Percentiles rank a stretch among this genome's conserved stretches.
Conservation (phyloP, 2,797 vertebrate genomes). For the Malacoctenus gilli region DNA sequence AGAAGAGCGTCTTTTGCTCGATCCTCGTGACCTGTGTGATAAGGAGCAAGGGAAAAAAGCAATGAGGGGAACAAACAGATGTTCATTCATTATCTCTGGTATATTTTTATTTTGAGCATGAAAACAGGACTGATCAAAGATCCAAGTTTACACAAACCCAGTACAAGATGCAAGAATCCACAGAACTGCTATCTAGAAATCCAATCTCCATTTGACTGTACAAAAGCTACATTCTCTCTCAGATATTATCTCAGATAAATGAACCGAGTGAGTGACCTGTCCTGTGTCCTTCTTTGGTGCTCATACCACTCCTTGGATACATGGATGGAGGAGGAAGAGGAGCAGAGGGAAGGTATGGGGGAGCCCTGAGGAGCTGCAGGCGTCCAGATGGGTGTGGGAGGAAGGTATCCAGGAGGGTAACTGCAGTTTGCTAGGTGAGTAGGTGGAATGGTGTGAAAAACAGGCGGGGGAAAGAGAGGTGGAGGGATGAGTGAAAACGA, state of each 20-base stretch:
- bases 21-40: constrained; percentile 87
- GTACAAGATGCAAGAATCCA: too few relatives aligned
- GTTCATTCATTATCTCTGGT: too few relatives aligned
- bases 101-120: too few relatives aligned
- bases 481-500: constrained; percentile 69
- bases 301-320: constrained; percentile 92
- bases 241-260: too few relatives aligned
- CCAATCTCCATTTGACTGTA: too few relatives aligned
- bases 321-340: constrained; percentile 62
- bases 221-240: too few relatives aligned
- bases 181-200: too few relatives aligned
- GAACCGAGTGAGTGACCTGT: constrained; percentile 94
- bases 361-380: constrained; percentile 79
- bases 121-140: too few relatives aligned
- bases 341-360: constrained; percentile 71
- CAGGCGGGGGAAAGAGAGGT: constrained; percentile 81
- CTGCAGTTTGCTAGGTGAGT: constrained; percentile 85
- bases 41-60: constrained; percentile 57
- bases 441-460: constrained; percentile 81
- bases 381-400: constrained; percentile 87
- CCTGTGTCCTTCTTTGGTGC: constrained; percentile 87
- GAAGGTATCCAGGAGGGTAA: constrained; percentile 89
- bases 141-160: too few relatives aligned
- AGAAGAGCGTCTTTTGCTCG: constrained; percentile 87
- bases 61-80: too few relatives aligned